Evolutionary conservation across 2,113 vertebrate species (phyloP).

Genomic region (Phaethornis superciliosus): DNA sequence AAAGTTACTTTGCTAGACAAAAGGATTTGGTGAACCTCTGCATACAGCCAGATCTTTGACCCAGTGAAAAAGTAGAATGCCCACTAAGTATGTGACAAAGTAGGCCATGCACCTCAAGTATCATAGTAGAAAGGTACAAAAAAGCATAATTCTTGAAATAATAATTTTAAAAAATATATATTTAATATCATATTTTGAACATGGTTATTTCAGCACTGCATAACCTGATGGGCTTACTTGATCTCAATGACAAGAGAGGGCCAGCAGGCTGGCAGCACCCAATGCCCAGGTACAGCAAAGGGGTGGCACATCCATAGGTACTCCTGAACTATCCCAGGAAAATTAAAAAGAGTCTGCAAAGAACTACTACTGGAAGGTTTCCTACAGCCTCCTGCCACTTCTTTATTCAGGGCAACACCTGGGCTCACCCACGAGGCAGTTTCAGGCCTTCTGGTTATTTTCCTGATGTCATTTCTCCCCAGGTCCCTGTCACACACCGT

Average conservation of each 20-base stretch:
- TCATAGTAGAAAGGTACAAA: background rate
- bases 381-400: background rate
- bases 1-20: background rate
- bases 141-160: background rate
- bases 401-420: background rate
- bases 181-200: background rate
- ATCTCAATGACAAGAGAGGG: rapidly evolving
- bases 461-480: background rate
- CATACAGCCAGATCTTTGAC: background rate
- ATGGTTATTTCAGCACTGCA: background rate
- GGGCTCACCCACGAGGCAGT: background rate
- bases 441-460: background rate
- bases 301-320: background rate
- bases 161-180: too few relatives aligned
- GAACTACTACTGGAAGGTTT: background rate
- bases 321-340: background rate
- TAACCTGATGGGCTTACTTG: background rate
- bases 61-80: rapidly evolving
- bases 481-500: background rate
- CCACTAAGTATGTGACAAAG: background rate
- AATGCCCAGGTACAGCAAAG: background rate
- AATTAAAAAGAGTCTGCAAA: background rate
- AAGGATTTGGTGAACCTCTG: background rate
- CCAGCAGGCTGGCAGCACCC: rapidly evolving
- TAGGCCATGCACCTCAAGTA: background rate